Base-by-base conservation (phyloP, 2,888 invertebrate species). In the Hoplodrina ambigua region DNA sequence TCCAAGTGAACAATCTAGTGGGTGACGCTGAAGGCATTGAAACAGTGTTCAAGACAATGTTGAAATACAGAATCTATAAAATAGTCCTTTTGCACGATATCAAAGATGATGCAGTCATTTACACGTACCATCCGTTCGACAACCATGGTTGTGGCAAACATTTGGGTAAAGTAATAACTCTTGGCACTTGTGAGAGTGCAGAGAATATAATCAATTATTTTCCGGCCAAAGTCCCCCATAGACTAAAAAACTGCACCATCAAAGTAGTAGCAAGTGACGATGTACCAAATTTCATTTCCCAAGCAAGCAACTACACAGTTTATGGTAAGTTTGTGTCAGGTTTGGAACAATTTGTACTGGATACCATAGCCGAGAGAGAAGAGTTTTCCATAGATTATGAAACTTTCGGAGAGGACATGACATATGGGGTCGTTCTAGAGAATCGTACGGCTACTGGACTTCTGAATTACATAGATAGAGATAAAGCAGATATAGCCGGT, bases 331-430 rank as follows among this genome's bases (percentile, higher is more conserved):
- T 72, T 60, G 76, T 87, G 8, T 52, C 81, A 37, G 92, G 91
- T 15, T 68, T 91, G 57, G 94, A 94, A 74, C 91, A 93, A 72
- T 90, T 85, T 63, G 70, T 94, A 15, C 75, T 94, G 7, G 84
- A 88, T 52, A 89, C 83, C 7, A 87, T 92, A 57, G 89, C 90
- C 46, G 49, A 80, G 20, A 73, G 72, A 10, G 88, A 89, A 78
- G 86, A 85, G 1, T 79, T 91, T 65, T 55, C 61, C 15, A 61
- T 92, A n/a, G 63, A 89, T 10, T 91, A 89, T 55, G 73, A 78
- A 55, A 72, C 81, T 11, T 64, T 82, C 3, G 57, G 74, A n/a
- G 62, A 54, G 19, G 75, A 86, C 7, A 60, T 73, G 60, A 71
- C 78, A 2, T 83, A 83, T 69, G 92, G 92, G 3, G 75, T 88